These are phyloP conservation scores for Pseudochirops corinnae DNA, from an alignment of 2,797 vertebrate genomes.

Conservation along the genomic window DNA sequence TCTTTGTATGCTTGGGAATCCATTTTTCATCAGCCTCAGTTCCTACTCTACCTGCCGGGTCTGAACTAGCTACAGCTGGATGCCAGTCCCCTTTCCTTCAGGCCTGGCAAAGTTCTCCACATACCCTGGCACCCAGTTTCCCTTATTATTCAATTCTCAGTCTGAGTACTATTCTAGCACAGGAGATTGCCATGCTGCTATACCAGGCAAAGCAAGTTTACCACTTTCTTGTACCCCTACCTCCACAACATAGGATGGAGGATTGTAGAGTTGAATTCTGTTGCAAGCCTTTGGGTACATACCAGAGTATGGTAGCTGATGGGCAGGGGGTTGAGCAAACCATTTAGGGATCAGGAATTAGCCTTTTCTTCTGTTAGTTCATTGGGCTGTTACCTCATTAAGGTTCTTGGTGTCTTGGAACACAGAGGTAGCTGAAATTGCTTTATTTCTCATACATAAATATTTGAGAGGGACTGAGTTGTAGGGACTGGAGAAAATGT, in stretches of 20 bases:
- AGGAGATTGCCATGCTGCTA: not conserved
- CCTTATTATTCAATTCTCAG: not conserved
- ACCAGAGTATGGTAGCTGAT: not conserved
- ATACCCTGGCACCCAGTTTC: not conserved
- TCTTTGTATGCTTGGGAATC: not conserved
- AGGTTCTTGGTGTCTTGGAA: not conserved
- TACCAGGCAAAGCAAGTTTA: not conserved
- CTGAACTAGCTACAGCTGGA: not conserved
- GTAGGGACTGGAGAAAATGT: not conserved
- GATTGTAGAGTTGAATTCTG: not conserved
- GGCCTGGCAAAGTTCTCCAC: not conserved
- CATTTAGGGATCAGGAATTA: not conserved
- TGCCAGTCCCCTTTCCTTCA: not conserved
- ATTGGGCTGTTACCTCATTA: not conserved
- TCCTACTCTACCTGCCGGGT: not conserved
- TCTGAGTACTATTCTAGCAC: not conserved
- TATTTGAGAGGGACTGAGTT: not conserved
- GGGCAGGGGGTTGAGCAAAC: not conserved
- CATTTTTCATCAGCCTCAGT: not conserved
- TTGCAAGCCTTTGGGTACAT: not conserved
- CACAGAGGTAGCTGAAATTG: not conserved
- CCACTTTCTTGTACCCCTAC: not conserved
- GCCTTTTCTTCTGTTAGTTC: not conserved
- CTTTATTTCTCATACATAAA: not conserved
- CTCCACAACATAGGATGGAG: not conserved